Evolutionary conservation across 2,797 vertebrate genomes (phyloP).

Genomic region (Xerus rutilus): DNA sequence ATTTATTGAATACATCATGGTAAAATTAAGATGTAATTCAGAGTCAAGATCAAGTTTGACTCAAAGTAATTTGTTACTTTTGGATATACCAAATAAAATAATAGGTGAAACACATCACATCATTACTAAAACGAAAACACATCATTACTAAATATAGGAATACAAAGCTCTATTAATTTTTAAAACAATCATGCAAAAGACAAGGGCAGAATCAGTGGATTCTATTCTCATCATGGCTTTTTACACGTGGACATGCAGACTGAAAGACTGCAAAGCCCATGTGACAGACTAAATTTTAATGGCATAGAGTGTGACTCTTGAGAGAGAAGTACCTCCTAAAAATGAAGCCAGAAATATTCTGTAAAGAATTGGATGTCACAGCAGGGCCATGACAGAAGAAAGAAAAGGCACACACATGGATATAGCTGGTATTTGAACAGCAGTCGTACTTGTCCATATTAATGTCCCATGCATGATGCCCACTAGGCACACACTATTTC

Average conservation of each 20-base stretch:
- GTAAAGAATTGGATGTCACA: not conserved
- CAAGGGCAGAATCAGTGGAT: not conserved
- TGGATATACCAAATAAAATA: not conserved
- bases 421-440: not conserved
- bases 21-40: not conserved
- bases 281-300: not conserved
- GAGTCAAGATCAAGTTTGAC: not conserved
- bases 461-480: not conserved
- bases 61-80: not conserved
- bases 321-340: not conserved
- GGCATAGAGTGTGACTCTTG: not conserved
- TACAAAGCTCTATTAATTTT: conserved; percentile 4
- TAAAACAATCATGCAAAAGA: not conserved
- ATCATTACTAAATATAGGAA: not conserved
- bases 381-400: not conserved
- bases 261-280: no score
- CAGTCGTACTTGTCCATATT: not conserved
- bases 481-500: not conserved
- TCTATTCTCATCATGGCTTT: not conserved
- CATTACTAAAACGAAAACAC: not conserved
- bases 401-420: not conserved
- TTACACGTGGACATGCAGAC: not conserved
- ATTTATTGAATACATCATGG: not conserved
- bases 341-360: not conserved
- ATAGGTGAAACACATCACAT: not conserved